A percentile compares a stretch with the other conserved stretches of the same genome.
Evolutionary conservation across 2,888 invertebrate species (phyloP).

Genomic region (Endomychus coccineus): DNA sequence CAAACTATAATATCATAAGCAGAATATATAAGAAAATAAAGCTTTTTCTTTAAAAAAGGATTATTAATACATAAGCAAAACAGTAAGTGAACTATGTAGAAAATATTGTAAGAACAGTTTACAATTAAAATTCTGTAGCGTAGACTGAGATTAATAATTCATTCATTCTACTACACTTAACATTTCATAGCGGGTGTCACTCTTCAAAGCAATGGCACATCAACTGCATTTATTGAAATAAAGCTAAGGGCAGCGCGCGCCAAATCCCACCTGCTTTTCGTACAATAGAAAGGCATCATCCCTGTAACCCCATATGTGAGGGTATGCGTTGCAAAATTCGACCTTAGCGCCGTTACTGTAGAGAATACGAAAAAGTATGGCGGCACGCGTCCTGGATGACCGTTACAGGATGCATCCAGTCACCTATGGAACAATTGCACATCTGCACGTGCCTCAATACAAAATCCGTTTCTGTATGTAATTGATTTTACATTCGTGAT

Average conservation of each 20-base stretch:
- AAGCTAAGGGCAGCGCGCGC: slow-evolving; percentile 28
- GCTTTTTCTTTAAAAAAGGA: too few relatives aligned
- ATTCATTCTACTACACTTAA: too few relatives aligned
- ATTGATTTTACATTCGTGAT: background rate
- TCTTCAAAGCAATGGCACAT: slow-evolving; percentile 14
- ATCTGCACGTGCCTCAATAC: slow-evolving; percentile 35
- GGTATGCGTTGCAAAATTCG: slow-evolving; percentile 21
- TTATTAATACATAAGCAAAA: too few relatives aligned
- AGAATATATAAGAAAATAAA: too few relatives aligned
- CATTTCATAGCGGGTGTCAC: slow-evolving; percentile 25
- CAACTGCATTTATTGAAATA: slow-evolving; percentile 18
- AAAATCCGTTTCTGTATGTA: too few relatives aligned
- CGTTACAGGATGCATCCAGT: slow-evolving; percentile 36
- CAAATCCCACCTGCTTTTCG: slow-evolving; percentile 33
- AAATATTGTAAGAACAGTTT: too few relatives aligned
- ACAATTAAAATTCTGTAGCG: too few relatives aligned
- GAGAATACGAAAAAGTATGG: slow-evolving; percentile 23
- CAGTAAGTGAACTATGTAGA: too few relatives aligned
- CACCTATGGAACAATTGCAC: slow-evolving; percentile 33
- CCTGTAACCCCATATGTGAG: slow-evolving; percentile 29
- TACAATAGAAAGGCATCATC: slow-evolving; percentile 29
- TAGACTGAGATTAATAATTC: too few relatives aligned
- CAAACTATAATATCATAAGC: too few relatives aligned
- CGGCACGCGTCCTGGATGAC: slow-evolving; percentile 39
- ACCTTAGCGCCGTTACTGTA: slow-evolving; percentile 18